Evolutionary conservation across 2,797 vertebrate species (phyloP).

Genomic region (Microhierax caerulescens): DNA sequence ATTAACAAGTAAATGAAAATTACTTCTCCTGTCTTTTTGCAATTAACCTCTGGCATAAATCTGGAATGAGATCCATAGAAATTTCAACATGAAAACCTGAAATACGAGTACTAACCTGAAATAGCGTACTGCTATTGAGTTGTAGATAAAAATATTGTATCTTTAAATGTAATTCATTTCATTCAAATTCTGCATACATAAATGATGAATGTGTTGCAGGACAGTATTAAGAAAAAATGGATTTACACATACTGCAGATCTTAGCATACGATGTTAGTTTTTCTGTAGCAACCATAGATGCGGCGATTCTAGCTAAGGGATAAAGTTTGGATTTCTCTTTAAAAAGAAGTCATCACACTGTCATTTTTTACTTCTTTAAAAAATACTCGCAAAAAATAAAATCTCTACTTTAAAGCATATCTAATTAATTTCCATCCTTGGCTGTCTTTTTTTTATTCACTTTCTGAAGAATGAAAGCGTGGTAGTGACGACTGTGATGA

Average conservation of each 20-base stretch:
- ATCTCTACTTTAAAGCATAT: not conserved
- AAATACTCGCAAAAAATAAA: not conserved
- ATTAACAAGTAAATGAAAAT: constrained; percentile 64
- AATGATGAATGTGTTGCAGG: not conserved
- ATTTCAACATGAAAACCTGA: constrained; percentile 26
- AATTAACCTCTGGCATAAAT: constrained; percentile 56
- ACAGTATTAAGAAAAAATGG: not conserved
- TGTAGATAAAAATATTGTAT: constrained; percentile 40
- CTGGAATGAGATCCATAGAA: not conserved
- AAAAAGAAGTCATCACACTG: not conserved
- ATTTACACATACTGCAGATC: not conserved
- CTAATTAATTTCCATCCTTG: not conserved
- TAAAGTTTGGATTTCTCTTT: not conserved
- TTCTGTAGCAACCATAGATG: not conserved
- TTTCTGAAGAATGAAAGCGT: not conserved
- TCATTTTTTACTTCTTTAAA: not conserved
- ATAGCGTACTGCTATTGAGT: constrained; percentile 29
- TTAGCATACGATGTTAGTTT: not conserved
- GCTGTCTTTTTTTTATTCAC: not conserved
- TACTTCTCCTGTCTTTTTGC: constrained; percentile 45
- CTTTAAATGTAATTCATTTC: constrained; percentile 54
- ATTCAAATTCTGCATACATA: constrained; percentile 12
- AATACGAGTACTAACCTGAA: constrained; percentile 44
- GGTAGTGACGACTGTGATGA: not conserved
- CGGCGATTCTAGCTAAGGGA: not conserved